Conservation (phyloP, 1,140 invertebrate genomes). For the Linepithema humile region DNA sequence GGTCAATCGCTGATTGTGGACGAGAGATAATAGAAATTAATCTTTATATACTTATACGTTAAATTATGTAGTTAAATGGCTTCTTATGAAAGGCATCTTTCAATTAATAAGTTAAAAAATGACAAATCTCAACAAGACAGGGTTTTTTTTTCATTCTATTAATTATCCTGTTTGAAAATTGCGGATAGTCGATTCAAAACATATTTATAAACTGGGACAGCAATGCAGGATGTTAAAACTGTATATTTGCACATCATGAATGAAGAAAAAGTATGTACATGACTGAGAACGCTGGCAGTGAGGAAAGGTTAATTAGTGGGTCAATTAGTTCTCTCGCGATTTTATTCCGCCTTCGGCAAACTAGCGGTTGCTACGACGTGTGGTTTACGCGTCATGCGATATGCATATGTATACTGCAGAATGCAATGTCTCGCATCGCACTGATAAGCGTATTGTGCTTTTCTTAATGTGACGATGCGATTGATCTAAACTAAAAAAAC, state of each 20-base stretch:
- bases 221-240: constrained; percentile 12
- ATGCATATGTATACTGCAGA: not conserved
- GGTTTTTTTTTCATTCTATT: not conserved
- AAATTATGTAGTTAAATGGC: not conserved
- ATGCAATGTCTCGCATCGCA: not conserved
- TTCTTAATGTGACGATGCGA: not conserved
- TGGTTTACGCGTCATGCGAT: not conserved
- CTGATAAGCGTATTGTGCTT: not conserved
- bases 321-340: constrained; percentile 24
- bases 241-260: constrained; percentile 28
- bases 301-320: constrained; percentile 29
- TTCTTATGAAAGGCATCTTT: not conserved
- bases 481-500: not conserved
- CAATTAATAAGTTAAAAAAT: not conserved
- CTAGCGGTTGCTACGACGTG: constrained; percentile 5
- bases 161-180: constrained; percentile 20
- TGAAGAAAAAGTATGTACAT: constrained; percentile 31
- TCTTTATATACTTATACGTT: not conserved
- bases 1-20: not conserved
- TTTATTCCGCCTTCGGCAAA: constrained; percentile 18
- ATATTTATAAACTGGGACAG: not conserved
- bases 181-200: not conserved
- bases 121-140: not conserved
- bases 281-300: constrained; percentile 13
- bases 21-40: not conserved